Conservation (phyloP, 1,140 invertebrate genomes). For the Antheraea pernyi region DNA sequence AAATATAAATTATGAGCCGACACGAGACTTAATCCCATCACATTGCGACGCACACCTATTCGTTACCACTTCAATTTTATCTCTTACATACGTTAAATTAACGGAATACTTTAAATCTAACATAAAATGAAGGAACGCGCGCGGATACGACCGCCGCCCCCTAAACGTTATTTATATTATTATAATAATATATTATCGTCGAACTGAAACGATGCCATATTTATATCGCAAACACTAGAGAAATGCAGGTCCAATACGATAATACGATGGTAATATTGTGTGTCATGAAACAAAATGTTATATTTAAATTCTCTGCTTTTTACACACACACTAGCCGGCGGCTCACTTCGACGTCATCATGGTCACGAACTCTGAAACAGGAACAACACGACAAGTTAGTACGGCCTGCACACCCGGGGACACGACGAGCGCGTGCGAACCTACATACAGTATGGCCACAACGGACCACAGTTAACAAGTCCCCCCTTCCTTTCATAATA, state of each 20-base stretch:
- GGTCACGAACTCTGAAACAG: constrained; percentile 96
- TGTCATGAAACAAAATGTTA: constrained; percentile 80
- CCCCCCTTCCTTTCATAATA: too few relatives aligned
- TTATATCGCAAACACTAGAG: constrained; percentile 80
- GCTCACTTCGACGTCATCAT: constrained; percentile 99
- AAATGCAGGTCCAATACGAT: constrained; percentile 79
- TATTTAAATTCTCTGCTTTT: constrained; percentile 79
- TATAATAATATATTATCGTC: constrained; percentile 44
- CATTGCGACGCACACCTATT: constrained; percentile 59
- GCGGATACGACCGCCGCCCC: constrained; percentile 25
- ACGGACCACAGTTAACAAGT: too few relatives aligned
- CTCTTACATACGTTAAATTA: constrained; percentile 75
- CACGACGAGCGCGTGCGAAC: too few relatives aligned
- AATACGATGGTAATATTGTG: constrained; percentile 77
- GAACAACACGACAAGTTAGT: constrained; percentile 60
- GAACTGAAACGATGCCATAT: constrained; percentile 77
- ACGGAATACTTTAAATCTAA: constrained; percentile 77
- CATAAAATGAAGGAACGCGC: constrained; percentile 52
- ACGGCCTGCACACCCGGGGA: constrained; percentile 11
- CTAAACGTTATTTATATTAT: constrained; percentile 27
- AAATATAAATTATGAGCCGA: constrained; percentile 50
- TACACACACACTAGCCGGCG: constrained; percentile 77
- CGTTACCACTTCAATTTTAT: constrained; percentile 62
- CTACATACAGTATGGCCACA: too few relatives aligned
- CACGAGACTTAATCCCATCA: constrained; percentile 48